Percentiles rank a stretch among this genome's conserved stretches.
Conservation (phyloP, 2,797 vertebrate species). For the Aplochiton taeniatus region DNA sequence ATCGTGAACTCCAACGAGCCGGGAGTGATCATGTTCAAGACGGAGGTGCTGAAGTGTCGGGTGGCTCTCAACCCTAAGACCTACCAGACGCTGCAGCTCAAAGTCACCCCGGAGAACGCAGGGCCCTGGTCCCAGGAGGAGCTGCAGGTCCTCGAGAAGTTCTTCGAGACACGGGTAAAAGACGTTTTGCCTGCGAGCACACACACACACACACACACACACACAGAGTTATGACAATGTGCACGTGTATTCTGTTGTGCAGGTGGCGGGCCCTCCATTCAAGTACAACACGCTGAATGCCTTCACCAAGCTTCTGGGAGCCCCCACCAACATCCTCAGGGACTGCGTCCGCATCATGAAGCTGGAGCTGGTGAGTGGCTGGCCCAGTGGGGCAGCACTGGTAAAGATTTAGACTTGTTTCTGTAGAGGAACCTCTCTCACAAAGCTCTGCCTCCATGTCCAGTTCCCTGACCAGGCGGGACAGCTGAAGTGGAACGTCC, state of each 20-base stretch:
- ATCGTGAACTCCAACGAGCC: conserved; percentile 98
- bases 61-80: conserved; percentile 98
- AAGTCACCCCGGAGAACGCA: conserved; percentile 96
- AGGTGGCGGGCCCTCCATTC: conserved; percentile 98
- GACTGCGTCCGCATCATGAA: conserved; percentile 99
- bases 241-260: neutral
- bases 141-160: conserved; percentile 96
- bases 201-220: neutral
- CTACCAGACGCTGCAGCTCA: conserved; percentile 97
- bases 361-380: conserved; percentile 88
- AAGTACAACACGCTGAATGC: conserved; percentile 99
- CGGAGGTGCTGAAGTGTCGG: conserved; percentile 94
- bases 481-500: conserved; percentile 97
- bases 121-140: conserved; percentile 98
- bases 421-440: neutral
- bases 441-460: conserved; percentile 32
- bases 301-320: conserved; percentile 96
- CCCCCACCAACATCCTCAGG: conserved; percentile 94
- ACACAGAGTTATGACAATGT: neutral
- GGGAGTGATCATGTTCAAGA: conserved; percentile 99
- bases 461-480: conserved; percentile 97
- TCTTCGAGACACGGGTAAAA: conserved; percentile 96
- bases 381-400: neutral
- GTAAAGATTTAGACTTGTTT: too few species aligned
- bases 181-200: neutral